Percentiles rank a stretch among this genome's conserved stretches.
Evolutionary conservation across 64 coral and sea anemone genomes (phyloP).

Genomic region (Porites australiensis): DNA sequence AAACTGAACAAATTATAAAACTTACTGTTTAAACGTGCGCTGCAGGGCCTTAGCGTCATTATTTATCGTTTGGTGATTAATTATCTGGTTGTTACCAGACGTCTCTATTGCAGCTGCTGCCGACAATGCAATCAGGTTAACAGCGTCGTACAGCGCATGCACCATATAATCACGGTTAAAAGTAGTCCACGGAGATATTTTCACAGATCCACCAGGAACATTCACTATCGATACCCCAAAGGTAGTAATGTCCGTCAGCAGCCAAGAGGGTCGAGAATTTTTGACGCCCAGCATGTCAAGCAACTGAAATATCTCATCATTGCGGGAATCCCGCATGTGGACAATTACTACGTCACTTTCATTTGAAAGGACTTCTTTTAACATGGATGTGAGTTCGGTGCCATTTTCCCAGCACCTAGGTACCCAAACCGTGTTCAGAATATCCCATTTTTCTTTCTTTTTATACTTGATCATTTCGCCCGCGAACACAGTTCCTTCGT

Average conservation of each 20-base stretch:
- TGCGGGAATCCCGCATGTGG: background rate
- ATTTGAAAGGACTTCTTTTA: background rate
- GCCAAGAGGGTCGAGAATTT: background rate
- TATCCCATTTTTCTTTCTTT: slow-evolving; percentile 28
- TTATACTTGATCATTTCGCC: background rate
- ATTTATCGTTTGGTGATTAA: background rate
- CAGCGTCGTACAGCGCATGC: slow-evolving; percentile 8
- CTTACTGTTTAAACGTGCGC: background rate
- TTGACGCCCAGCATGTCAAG: background rate
- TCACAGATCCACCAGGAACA: background rate
- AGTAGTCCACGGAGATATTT: background rate
- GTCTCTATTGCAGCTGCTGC: background rate
- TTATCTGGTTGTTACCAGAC: background rate
- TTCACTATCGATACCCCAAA: background rate
- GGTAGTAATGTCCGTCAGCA: slow-evolving; percentile 13
- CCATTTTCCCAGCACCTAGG: background rate
- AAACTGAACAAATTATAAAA: background rate
- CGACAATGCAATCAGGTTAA: background rate
- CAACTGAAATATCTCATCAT: slow-evolving; percentile 4
- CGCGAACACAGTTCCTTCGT: slow-evolving; percentile 21
- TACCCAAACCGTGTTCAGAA: background rate
- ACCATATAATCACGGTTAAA: background rate
- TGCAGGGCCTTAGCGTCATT: background rate
- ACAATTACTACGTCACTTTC: background rate
- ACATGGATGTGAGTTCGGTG: background rate